These are phyloP conservation scores for Pseudorhombus dupliciocellatus DNA, from an alignment of 2,113 vertebrate species.

Conservation along the genomic window DNA sequence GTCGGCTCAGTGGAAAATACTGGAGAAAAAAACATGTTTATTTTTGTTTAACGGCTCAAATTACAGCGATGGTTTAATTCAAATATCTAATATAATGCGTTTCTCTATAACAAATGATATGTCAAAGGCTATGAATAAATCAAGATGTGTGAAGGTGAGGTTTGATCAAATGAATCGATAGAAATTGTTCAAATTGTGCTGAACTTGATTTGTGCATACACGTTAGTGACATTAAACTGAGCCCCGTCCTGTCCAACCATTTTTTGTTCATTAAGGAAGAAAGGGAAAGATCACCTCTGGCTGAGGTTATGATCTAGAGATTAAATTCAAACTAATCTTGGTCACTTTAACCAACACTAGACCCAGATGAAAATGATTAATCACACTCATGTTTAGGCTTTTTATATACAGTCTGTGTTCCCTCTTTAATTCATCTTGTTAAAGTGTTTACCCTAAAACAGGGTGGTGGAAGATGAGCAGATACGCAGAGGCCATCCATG, in stretches of 20 bases:
- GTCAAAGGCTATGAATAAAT: too few relatives aligned
- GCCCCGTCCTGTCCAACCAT: too few relatives aligned
- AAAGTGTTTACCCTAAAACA: slow-evolving; percentile 40
- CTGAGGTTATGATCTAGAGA: background rate
- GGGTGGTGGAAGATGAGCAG: background rate
- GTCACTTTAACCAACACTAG: too few relatives aligned
- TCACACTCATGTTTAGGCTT: background rate
- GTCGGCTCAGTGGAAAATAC: background rate
- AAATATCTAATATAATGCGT: background rate
- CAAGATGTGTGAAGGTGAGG: background rate
- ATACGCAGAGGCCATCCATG: background rate
- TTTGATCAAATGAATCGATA: background rate
- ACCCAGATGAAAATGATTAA: background rate
- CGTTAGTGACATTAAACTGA: too few relatives aligned
- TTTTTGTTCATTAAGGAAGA: background rate
- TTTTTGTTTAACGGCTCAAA: too few relatives aligned
- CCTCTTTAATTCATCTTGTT: slow-evolving; percentile 22
- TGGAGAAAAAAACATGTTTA: background rate
- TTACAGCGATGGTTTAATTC: too few relatives aligned
- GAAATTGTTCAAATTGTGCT: too few relatives aligned
- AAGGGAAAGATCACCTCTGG: slow-evolving; percentile 9
- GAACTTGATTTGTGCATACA: too few relatives aligned
- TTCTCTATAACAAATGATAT: too few relatives aligned
- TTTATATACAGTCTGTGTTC: background rate
- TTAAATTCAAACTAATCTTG: background rate